Base-by-base conservation (phyloP, 2,797 vertebrate genomes). In the Forpus xanthops region DNA sequence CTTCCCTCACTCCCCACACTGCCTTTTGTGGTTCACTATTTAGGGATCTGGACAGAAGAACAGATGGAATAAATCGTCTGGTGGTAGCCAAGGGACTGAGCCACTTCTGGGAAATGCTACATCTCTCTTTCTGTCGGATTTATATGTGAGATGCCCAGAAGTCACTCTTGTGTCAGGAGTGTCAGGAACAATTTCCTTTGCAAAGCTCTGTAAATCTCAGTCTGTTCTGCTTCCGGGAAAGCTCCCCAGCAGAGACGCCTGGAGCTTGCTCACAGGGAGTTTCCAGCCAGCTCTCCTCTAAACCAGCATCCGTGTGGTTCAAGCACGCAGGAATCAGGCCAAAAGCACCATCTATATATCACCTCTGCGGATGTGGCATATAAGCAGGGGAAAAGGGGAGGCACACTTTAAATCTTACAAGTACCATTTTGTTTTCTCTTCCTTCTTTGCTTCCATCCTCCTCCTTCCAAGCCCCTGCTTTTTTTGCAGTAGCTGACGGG, bases 401-500 rank as follows among this genome's bases (percentile, higher is more conserved):
- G 74, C 42, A 53, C 39, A 8, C 86, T 76, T 81, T 93, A 73
- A 94, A 91, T 95, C 87, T 89, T 73, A 91, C 85, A 95, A 96
- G 77, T 71, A 66, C 67, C 80, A 90, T 94, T 96, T 85, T 93
- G 77, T 91, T 86, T 87, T 81, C 70, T 49, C 80, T 95, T 90
- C 87, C 60, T 88, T 13, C 66, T 92, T 60, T 76, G 20, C 73
- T 91, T 95, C 82, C 61, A 44, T 37, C 67, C 67, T 64, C 37
- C 60, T 75, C 41, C 61, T 81, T 85, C 85, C 35, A 74, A 21
- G 17, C 68, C 83, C 44, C 39, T 45, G 35, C 21, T 35, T 47
- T 84, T 95, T 84, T 86, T 93, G 55, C 94, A 81, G 97, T 97
- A 97, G 96, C 97, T 87, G 75, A 92, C 90, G 81, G 91, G 95